Evolutionary conservation across 2,113 vertebrate species (phyloP).

Genomic region (Amphilophus citrinellus): DNA sequence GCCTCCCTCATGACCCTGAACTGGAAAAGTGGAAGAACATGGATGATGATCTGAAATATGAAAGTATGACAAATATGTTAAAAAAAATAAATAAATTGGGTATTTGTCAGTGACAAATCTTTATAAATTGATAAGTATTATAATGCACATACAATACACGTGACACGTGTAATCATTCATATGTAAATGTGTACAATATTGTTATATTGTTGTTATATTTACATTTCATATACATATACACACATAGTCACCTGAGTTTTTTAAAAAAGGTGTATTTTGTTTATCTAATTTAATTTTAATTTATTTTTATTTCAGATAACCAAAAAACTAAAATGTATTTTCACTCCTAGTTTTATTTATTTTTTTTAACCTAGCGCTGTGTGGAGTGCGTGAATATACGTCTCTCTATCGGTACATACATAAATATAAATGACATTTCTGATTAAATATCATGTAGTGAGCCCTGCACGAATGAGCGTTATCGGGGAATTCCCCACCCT

Average conservation of each 20-base stretch:
- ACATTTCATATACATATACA: no score
- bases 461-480: conserved; percentile 64
- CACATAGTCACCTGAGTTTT: neutral
- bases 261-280: neutral
- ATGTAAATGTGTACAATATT: no score
- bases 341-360: neutral
- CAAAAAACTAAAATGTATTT: neutral
- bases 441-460: conserved; percentile 4
- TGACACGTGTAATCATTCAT: no score
- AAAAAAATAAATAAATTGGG: neutral
- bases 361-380: neutral
- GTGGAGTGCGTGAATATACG: no score
- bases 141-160: no score
- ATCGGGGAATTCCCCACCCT: conserved; percentile 76
- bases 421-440: neutral
- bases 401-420: neutral
- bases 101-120: neutral
- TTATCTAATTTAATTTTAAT: neutral
- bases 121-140: no score
- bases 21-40: neutral
- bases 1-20: neutral
- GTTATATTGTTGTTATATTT: no score
- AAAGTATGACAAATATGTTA: neutral
- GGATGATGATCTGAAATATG: neutral
- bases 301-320: neutral